These are phyloP conservation scores for Cremastinae sp. DNA, from an alignment of 2,888 invertebrate species.

Conservation along the genomic window DNA sequence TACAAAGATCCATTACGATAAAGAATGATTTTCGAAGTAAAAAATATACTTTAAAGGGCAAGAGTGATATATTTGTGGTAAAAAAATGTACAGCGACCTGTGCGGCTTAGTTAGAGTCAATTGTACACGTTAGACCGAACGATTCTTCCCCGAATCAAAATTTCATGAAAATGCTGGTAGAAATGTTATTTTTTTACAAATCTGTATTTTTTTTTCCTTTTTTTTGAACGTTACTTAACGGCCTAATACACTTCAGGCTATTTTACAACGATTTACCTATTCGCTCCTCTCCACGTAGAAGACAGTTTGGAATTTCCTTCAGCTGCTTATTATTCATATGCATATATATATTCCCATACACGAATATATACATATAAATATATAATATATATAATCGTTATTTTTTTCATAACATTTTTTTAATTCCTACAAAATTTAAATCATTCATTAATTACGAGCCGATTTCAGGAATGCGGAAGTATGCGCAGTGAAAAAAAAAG, in stretches of 20 bases:
- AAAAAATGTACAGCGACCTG: not conserved
- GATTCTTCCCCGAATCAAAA: not conserved
- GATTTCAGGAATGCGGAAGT: slow-evolving; percentile 38
- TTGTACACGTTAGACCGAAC: slow-evolving; percentile 29
- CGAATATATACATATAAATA: not conserved
- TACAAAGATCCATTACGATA: too few species aligned
- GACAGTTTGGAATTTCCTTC: not conserved
- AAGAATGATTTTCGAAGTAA: too few species aligned
- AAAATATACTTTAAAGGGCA: not conserved
- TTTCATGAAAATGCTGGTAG: slow-evolving; percentile 5
- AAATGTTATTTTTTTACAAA: slow-evolving; percentile 31
- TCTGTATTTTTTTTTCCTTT: not conserved
- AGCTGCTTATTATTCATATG: not conserved
- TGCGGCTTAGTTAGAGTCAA: slow-evolving; percentile 17
- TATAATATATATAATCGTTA: slow-evolving; percentile 23
- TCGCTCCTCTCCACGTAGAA: not conserved
- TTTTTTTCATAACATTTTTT: slow-evolving; percentile 20
- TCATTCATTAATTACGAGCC: slow-evolving; percentile 20
- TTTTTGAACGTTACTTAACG: slow-evolving; percentile 23
- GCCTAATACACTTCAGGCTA: slow-evolving; percentile 34
- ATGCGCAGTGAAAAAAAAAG: slow-evolving; percentile 22
- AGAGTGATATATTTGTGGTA: not conserved
- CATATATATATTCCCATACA: slow-evolving; percentile 11
- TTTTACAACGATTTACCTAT: slow-evolving; percentile 31
- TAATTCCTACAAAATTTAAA: slow-evolving; percentile 21